Evolutionary conservation across 2,113 vertebrate genomes (phyloP).

Genomic region (Rhinopithecus roxellana): DNA sequence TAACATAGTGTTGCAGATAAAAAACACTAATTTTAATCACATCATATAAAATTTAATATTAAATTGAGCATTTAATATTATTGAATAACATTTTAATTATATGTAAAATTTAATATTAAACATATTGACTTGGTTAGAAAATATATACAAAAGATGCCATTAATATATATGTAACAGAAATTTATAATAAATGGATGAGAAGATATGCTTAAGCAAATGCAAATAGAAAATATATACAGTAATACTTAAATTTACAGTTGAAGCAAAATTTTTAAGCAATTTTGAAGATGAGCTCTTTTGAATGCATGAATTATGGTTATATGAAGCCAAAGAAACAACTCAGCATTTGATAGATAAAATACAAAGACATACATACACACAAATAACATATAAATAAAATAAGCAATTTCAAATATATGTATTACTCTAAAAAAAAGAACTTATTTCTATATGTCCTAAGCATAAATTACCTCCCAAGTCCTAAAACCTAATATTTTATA

Average conservation of each 20-base stretch:
- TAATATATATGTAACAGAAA: background rate
- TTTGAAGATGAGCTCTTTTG: background rate
- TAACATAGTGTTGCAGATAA: background rate
- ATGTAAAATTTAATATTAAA: background rate
- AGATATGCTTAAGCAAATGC: background rate
- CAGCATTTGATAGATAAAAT: background rate
- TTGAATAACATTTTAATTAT: background rate
- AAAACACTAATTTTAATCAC: background rate
- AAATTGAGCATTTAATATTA: background rate
- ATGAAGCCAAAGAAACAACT: background rate
- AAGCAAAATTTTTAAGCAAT: background rate
- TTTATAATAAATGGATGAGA: background rate
- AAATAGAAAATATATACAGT: background rate
- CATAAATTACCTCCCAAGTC: background rate
- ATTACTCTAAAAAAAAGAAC: background rate
- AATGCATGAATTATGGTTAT: background rate
- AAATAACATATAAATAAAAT: background rate
- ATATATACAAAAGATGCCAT: background rate
- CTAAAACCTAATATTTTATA: background rate
- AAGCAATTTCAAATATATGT: background rate
- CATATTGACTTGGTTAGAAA: background rate
- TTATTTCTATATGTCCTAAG: background rate
- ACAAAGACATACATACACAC: background rate
- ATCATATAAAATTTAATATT: background rate
- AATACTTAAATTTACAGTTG: background rate